Evolutionary conservation across 2,888 invertebrate species (phyloP).

Genomic region (Cantharis lateralis): DNA sequence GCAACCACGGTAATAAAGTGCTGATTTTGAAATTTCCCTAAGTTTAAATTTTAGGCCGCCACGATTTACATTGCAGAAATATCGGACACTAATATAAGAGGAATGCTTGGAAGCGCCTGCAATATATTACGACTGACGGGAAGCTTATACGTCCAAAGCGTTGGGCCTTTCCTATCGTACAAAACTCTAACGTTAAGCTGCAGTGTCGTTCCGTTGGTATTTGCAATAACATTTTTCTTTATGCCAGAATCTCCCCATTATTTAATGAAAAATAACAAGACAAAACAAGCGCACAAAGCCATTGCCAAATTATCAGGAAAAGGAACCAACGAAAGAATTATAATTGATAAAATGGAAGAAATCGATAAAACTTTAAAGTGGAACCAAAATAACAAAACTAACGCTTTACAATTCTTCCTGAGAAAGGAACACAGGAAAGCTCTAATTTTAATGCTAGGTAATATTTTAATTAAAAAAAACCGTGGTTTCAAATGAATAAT

Average conservation of each 20-base stretch:
- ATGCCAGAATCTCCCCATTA: conserved; percentile 58
- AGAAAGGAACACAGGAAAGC: background rate
- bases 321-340: conserved; percentile 45
- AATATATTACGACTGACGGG: conserved; percentile 52
- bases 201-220: conserved; percentile 46
- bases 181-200: conserved; percentile 46
- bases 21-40: background rate
- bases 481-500: background rate
- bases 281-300: conserved; percentile 41
- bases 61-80: conserved; percentile 59
- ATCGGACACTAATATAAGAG: conserved; percentile 59
- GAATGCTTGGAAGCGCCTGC: conserved; percentile 49
- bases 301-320: conserved; percentile 35
- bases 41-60: conserved; percentile 41
- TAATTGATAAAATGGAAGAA: conserved; percentile 42
- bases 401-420: background rate
- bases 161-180: conserved; percentile 52
- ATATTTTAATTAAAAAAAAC: background rate
- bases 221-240: conserved; percentile 49
- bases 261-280: conserved; percentile 50
- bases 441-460: background rate
- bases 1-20: conserved; percentile 30
- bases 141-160: conserved; percentile 49
- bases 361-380: background rate
- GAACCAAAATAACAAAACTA: background rate